phyloP scores from a whole-genome alignment of 1,140 invertebrate genomes.

The Phymastichus coffea region DNA sequence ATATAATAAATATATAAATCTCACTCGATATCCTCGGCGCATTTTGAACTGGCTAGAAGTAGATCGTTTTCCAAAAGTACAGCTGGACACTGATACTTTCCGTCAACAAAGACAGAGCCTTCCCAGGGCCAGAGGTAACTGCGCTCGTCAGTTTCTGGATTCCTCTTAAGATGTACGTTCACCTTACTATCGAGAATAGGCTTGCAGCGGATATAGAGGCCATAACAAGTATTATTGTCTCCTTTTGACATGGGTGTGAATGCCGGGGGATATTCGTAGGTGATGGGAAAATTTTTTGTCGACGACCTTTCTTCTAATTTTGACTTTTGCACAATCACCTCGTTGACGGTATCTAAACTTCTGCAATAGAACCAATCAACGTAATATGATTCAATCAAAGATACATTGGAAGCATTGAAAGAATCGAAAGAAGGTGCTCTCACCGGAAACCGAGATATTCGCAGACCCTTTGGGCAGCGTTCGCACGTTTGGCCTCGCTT shows the following conservation, averaged over 20 bases:
- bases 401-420: too few relatives aligned
- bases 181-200: slow-evolving; percentile 38
- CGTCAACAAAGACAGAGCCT: slow-evolving; percentile 67
- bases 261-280: slow-evolving; percentile 9
- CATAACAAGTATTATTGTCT: slow-evolving; percentile 17
- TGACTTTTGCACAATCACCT: slow-evolving; percentile 22
- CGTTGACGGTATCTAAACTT: slow-evolving; percentile 25
- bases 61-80: slow-evolving; percentile 64
- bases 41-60: slow-evolving; percentile 63
- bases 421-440: slow-evolving; percentile 13
- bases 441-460: slow-evolving; percentile 65
- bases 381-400: background rate
- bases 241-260: slow-evolving; percentile 7
- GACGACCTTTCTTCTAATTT: slow-evolving; percentile 13
- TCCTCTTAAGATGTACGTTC: slow-evolving; percentile 30
- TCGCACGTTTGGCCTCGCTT: slow-evolving; percentile 32
- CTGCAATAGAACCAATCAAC: slow-evolving; percentile 34
- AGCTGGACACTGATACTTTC: slow-evolving; percentile 65
- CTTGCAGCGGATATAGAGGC: slow-evolving; percentile 39
- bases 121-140: slow-evolving; percentile 66
- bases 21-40: slow-evolving; percentile 58
- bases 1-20: slow-evolving; percentile 27
- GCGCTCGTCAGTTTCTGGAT: slow-evolving; percentile 31
- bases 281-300: background rate
- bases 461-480: slow-evolving; percentile 53